phyloP scores from a whole-genome alignment of 2,113 vertebrate species.

The Mormyrus iriodes region DNA sequence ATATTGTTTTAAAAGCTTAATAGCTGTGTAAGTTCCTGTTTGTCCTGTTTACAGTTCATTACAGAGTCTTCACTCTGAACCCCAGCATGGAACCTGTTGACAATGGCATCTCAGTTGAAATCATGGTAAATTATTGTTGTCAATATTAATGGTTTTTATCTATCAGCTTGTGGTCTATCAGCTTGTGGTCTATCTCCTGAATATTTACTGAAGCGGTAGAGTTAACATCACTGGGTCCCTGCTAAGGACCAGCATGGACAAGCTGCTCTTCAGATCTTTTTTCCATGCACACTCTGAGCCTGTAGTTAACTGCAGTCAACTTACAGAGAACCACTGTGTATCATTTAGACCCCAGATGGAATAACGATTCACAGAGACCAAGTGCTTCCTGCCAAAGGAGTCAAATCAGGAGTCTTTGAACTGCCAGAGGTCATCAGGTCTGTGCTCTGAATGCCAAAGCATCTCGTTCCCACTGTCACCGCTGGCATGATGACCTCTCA shows the following conservation, averaged over 20 bases:
- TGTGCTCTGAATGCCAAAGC: background rate
- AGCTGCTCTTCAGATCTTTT: background rate
- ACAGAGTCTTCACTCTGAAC: constrained; percentile 55
- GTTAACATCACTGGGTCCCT: background rate
- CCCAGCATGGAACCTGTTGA: constrained; percentile 44
- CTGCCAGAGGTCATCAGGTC: constrained; percentile 51
- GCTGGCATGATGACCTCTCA: background rate
- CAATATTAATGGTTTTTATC: background rate
- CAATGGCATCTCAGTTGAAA: constrained; percentile 43
- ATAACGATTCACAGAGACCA: constrained; percentile 36
- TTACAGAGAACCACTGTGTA: background rate
- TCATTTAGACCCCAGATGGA: constrained; percentile 52
- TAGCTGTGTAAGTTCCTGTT: background rate
- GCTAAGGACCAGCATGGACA: background rate
- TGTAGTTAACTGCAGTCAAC: background rate
- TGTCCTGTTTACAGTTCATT: constrained; percentile 45
- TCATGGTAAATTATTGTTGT: constrained; percentile 23
- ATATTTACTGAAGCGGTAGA: background rate
- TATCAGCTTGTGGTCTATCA: background rate
- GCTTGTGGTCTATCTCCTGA: background rate
- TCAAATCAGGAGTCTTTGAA: constrained; percentile 38
- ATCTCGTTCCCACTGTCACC: background rate
- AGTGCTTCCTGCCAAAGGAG: constrained; percentile 34
- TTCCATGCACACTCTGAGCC: background rate
- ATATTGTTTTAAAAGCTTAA: background rate